phyloP scores from a whole-genome alignment of 2,113 vertebrate genomes.

The Agapornis roseicollis region DNA sequence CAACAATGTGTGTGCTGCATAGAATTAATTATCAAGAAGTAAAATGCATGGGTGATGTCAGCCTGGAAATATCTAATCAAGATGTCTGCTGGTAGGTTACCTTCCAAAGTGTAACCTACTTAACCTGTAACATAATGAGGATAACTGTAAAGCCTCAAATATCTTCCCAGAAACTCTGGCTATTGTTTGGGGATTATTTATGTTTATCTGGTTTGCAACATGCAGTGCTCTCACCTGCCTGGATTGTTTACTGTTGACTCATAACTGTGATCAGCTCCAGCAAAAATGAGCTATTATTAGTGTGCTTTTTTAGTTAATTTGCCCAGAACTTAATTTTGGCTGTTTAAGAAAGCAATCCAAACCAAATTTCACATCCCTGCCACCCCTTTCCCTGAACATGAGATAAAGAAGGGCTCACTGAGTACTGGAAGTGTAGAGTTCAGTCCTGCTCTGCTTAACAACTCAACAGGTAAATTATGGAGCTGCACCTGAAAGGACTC shows the following conservation, averaged over 20 bases:
- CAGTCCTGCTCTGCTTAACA: not conserved
- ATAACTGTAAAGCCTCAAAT: conserved; percentile 19
- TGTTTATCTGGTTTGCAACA: not conserved
- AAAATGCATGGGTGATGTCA: conserved; percentile 16
- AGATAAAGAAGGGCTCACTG: not conserved
- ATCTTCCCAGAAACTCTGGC: conserved; percentile 20
- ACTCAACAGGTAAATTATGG: not conserved
- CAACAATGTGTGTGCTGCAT: not conserved
- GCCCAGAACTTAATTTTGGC: not conserved
- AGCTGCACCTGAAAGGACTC: not conserved
- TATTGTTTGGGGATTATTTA: not conserved
- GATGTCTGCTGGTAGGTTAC: conserved; percentile 13
- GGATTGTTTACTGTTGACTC: not conserved
- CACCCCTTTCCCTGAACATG: not conserved
- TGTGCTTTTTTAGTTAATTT: not conserved
- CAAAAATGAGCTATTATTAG: not conserved
- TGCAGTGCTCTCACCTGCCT: not conserved
- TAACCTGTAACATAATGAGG: conserved; percentile 38
- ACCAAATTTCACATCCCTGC: not conserved
- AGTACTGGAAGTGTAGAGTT: not conserved
- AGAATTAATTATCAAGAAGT: conserved; percentile 5
- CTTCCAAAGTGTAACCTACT: conserved; percentile 13
- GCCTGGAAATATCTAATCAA: conserved; percentile 20
- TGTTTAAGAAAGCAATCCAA: not conserved
- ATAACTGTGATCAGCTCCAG: not conserved